Evolutionary conservation across 2,888 invertebrate genomes (phyloP).

Genomic region (Erannis defoliaria): DNA sequence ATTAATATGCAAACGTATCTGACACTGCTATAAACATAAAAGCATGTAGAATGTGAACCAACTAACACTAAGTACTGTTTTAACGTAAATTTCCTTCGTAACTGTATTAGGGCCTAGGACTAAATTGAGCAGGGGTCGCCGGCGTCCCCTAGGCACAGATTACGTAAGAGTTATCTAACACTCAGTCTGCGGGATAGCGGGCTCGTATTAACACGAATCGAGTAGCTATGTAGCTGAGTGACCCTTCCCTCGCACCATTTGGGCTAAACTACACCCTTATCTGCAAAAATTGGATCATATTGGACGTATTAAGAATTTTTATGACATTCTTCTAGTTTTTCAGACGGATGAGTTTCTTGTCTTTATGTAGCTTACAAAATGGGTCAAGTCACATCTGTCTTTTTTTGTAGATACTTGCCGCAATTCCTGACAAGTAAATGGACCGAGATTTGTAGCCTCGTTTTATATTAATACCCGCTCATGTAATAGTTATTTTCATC

Average conservation of each 20-base stretch:
- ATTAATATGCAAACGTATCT: slow-evolving; percentile 28
- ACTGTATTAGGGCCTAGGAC: slow-evolving; percentile 5
- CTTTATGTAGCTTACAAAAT: background rate
- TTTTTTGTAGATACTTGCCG: too few species aligned
- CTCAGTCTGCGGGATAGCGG: slow-evolving; percentile 19
- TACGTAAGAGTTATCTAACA: slow-evolving; percentile 18
- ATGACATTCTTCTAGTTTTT: slow-evolving; percentile 6
- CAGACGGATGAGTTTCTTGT: background rate
- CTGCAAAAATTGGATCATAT: slow-evolving; percentile 26
- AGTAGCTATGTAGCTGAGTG: slow-evolving; percentile 18
- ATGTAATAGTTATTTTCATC: too few species aligned
- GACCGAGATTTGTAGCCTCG: too few species aligned
- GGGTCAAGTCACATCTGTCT: background rate
- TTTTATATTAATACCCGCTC: too few species aligned
- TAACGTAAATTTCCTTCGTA: slow-evolving; percentile 24
- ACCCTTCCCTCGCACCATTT: slow-evolving; percentile 31
- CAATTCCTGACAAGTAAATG: too few species aligned
- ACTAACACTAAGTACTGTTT: slow-evolving; percentile 3
- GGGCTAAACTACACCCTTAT: slow-evolving; percentile 22
- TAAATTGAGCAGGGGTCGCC: slow-evolving; percentile 28
- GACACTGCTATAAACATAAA: slow-evolving; percentile 24
- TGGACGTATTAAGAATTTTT: slow-evolving; percentile 8
- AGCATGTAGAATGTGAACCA: slow-evolving; percentile 14
- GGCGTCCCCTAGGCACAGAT: slow-evolving; percentile 24
- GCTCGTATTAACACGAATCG: slow-evolving; percentile 20